Conservation (phyloP, 1,140 invertebrate species). For the Proales similis region DNA sequence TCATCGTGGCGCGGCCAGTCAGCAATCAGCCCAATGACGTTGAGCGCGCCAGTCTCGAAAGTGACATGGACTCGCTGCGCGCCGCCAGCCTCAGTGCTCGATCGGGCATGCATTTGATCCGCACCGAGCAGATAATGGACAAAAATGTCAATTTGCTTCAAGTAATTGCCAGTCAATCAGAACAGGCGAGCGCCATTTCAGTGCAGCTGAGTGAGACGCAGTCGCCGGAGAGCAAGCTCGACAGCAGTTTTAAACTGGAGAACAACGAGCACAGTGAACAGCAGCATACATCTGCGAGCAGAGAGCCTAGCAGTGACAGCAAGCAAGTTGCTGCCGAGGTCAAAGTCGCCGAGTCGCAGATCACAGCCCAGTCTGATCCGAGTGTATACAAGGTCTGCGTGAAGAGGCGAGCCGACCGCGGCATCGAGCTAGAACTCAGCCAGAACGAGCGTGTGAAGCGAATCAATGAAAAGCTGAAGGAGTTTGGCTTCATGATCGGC, state of each 20-base stretch:
- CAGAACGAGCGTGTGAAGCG: too few species aligned
- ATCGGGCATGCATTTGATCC: slow-evolving; percentile 43
- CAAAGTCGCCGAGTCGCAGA: too few species aligned
- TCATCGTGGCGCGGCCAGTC: slow-evolving; percentile 70
- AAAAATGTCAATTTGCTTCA: slow-evolving; percentile 25
- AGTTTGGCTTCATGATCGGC: too few species aligned
- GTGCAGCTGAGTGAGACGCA: neutral
- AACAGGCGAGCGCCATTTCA: neutral
- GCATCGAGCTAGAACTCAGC: too few species aligned
- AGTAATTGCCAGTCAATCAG: neutral
- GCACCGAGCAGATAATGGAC: slow-evolving; percentile 39
- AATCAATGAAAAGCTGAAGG: too few species aligned
- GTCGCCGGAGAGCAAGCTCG: neutral
- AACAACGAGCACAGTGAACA: too few species aligned
- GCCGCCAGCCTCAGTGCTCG: slow-evolving; percentile 42
- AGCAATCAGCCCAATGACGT: neutral
- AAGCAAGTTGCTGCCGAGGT: too few species aligned
- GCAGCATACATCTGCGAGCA: too few species aligned
- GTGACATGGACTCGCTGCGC: slow-evolving; percentile 37
- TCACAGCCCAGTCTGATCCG: too few species aligned
- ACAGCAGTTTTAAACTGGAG: neutral
- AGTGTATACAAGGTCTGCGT: too few species aligned
- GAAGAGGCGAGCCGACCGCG: too few species aligned
- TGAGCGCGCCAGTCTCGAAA: neutral
- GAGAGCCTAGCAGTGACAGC: too few species aligned